phyloP scores from a whole-genome alignment of 2,888 invertebrate genomes.

The Microchrysa polita region DNA sequence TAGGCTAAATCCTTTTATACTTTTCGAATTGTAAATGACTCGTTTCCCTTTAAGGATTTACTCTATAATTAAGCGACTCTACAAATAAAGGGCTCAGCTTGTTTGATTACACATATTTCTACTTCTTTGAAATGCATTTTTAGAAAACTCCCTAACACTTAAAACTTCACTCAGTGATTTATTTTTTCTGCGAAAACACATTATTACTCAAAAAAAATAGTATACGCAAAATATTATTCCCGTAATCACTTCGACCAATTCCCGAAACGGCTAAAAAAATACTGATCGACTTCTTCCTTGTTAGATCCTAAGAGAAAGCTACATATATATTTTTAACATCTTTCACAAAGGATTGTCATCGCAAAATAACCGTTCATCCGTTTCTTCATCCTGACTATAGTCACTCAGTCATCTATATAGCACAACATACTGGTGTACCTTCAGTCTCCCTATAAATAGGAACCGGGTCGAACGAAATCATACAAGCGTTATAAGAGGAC shows the following conservation, averaged over 20 bases:
- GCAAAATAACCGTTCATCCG: constrained; percentile 26
- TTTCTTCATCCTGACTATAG: constrained; percentile 8
- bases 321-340: constrained; percentile 26
- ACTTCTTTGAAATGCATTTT: too few relatives aligned
- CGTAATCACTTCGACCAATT: not conserved
- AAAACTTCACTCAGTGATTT: too few relatives aligned
- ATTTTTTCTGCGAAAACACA: too few relatives aligned
- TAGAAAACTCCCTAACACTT: too few relatives aligned
- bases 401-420: not conserved
- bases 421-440: not conserved
- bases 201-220: too few relatives aligned
- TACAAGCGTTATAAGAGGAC: constrained; percentile 15
- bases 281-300: constrained; percentile 1
- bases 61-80: too few relatives aligned
- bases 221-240: not conserved
- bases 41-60: too few relatives aligned
- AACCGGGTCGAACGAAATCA: constrained; percentile 23
- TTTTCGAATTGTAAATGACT: too few relatives aligned
- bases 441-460: constrained; percentile 31
- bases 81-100: too few relatives aligned
- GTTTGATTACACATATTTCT: too few relatives aligned
- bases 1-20: too few relatives aligned
- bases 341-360: constrained; percentile 39
- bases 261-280: constrained; percentile 23
- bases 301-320: constrained; percentile 5